phyloP scores from a whole-genome alignment of 2,888 invertebrate species.

The Synanthedon andrenaeformis region DNA sequence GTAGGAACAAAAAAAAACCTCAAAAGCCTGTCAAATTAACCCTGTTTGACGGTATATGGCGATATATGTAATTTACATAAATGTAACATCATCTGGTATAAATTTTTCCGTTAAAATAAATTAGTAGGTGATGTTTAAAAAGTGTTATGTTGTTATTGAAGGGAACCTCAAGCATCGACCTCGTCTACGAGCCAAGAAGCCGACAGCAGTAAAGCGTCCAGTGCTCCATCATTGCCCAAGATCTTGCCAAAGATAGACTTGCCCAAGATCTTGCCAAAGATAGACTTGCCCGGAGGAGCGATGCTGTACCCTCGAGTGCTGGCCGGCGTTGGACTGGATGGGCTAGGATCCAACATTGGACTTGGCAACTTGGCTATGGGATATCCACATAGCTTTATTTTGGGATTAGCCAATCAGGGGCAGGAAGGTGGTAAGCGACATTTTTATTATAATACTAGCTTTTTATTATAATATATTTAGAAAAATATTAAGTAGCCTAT shows the following conservation, averaged over 20 bases:
- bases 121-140: no score
- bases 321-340: constrained; percentile 40
- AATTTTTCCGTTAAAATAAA: no score
- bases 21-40: no score
- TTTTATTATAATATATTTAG: no score
- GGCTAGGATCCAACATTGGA: constrained; percentile 48
- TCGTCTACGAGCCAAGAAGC: constrained; percentile 49
- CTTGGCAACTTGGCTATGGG: constrained; percentile 58
- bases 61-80: no score
- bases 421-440: constrained; percentile 50
- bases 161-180: constrained; percentile 48
- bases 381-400: constrained; percentile 60
- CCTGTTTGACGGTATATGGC: no score
- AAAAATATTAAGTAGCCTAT: no score
- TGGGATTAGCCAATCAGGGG: constrained; percentile 60
- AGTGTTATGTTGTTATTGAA: constrained; percentile 8
- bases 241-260: constrained; percentile 51
- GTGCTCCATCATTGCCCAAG: constrained; percentile 36
- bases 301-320: constrained; percentile 54
- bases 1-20: no score
- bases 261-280: constrained; percentile 50
- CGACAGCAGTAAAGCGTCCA: constrained; percentile 43
- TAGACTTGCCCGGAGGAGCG: constrained; percentile 57
- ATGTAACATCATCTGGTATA: no score
- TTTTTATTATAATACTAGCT: no score